Evolutionary conservation across 2,113 vertebrate genomes (phyloP).

Genomic region (Barbus barbus): DNA sequence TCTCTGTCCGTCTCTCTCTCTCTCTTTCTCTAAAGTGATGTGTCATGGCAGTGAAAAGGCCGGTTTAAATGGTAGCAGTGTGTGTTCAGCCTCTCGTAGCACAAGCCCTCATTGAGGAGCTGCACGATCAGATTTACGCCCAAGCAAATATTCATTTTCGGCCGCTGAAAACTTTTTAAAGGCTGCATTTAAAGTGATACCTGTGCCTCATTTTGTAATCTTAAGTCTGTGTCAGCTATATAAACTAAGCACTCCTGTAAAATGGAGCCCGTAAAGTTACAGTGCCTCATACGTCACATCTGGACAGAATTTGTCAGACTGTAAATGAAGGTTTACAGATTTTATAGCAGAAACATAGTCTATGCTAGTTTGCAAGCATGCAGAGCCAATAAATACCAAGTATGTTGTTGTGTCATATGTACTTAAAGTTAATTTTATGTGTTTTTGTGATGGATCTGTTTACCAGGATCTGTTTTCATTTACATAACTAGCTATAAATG

Average conservation of each 20-base stretch:
- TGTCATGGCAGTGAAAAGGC: slow-evolving; percentile 58
- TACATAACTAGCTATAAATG: slow-evolving; percentile 40
- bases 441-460: background rate
- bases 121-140: slow-evolving; percentile 64
- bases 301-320: slow-evolving; percentile 65
- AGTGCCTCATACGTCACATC: slow-evolving; percentile 62
- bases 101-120: slow-evolving; percentile 57
- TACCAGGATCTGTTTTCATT: slow-evolving; percentile 73
- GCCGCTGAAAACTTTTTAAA: slow-evolving; percentile 40
- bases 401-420: background rate
- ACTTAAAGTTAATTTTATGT: background rate
- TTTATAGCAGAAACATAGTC: slow-evolving; percentile 55
- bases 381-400: background rate
- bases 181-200: slow-evolving; percentile 61
- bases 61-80: slow-evolving; percentile 51
- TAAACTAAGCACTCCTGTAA: slow-evolving; percentile 58
- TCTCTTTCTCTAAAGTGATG: slow-evolving; percentile 54
- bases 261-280: slow-evolving; percentile 56
- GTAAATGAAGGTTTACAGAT: slow-evolving; percentile 65
- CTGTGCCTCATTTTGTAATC: slow-evolving; percentile 29
- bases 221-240: background rate
- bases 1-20: slow-evolving; percentile 17
- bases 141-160: slow-evolving; percentile 74
- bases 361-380: background rate
- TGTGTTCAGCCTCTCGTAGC: slow-evolving; percentile 40